Percentiles rank a stretch among this genome's conserved stretches.
Conservation (phyloP, 2,797 vertebrate genomes). For the Luscinia luscinia region DNA sequence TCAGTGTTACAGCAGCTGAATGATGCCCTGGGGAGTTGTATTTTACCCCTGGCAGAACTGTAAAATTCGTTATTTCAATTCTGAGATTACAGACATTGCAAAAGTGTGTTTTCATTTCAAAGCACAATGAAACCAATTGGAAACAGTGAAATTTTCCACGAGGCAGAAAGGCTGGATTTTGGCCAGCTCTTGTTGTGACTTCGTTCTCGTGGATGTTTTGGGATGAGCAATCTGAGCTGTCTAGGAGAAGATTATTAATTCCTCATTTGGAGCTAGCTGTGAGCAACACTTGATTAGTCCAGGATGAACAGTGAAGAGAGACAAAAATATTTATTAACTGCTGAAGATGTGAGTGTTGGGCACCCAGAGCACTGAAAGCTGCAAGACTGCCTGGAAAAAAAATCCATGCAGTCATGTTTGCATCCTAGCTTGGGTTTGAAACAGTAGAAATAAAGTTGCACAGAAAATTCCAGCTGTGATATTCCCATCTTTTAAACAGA, state of each 20-base stretch:
- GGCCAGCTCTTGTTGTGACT: slow-evolving; percentile 52
- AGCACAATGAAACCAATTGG: slow-evolving; percentile 65
- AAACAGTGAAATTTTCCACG: slow-evolving; percentile 67
- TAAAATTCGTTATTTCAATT: slow-evolving; percentile 69
- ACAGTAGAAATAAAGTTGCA: neutral
- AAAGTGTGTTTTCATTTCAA: slow-evolving; percentile 62
- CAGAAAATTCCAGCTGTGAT: neutral
- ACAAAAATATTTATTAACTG: slow-evolving; percentile 32
- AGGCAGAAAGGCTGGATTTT: slow-evolving; percentile 60
- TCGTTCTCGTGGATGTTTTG: slow-evolving; percentile 34
- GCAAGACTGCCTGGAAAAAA: neutral
- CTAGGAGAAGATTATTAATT: slow-evolving; percentile 46
- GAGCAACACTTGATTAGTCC: slow-evolving; percentile 29
- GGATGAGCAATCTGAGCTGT: slow-evolving; percentile 45
- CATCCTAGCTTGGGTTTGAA: neutral
- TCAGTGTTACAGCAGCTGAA: slow-evolving; percentile 35
- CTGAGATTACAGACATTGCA: slow-evolving; percentile 37
- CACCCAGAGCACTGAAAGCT: neutral
- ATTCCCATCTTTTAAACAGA: neutral
- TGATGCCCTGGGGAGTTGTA: slow-evolving; percentile 63
- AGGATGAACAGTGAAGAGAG: slow-evolving; percentile 8
- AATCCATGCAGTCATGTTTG: neutral
- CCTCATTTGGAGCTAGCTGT: slow-evolving; percentile 39
- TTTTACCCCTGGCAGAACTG: slow-evolving; percentile 66
- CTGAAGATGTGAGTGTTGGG: neutral